phyloP scores from a whole-genome alignment of 2,113 vertebrate genomes.

The Otocyon megalotis region DNA sequence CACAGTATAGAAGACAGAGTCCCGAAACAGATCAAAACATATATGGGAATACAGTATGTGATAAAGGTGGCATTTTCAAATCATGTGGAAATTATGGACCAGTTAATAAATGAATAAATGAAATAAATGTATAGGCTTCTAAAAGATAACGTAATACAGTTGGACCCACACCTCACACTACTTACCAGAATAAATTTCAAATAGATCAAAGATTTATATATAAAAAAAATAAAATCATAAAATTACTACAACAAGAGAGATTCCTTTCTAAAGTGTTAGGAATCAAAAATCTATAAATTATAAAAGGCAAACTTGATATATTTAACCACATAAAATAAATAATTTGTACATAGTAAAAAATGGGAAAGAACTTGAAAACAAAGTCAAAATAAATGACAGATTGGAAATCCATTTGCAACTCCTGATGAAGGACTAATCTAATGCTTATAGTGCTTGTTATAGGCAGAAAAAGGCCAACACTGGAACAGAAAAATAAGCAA shows the following conservation, averaged over 20 bases:
- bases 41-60: neutral
- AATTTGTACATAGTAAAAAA: neutral
- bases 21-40: neutral
- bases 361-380: neutral
- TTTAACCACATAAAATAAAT: neutral
- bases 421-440: neutral
- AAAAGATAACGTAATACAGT: neutral
- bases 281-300: neutral
- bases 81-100: neutral
- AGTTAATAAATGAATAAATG: neutral
- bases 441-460: neutral
- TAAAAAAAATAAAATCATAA: neutral
- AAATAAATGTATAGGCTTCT: neutral
- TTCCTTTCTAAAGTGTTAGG: neutral
- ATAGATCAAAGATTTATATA: neutral
- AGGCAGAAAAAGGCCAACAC: neutral
- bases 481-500: neutral
- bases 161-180: neutral
- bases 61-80: conserved; percentile 4
- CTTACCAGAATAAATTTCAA: neutral
- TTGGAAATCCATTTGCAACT: neutral
- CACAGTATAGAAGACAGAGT: neutral
- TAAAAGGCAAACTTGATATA: neutral
- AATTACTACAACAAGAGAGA: neutral
- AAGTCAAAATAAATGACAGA: neutral